A percentile compares a stretch with the other conserved stretches of the same genome.
Conservation (phyloP, 2,888 invertebrate genomes). For the Drosophila bunnanda region DNA sequence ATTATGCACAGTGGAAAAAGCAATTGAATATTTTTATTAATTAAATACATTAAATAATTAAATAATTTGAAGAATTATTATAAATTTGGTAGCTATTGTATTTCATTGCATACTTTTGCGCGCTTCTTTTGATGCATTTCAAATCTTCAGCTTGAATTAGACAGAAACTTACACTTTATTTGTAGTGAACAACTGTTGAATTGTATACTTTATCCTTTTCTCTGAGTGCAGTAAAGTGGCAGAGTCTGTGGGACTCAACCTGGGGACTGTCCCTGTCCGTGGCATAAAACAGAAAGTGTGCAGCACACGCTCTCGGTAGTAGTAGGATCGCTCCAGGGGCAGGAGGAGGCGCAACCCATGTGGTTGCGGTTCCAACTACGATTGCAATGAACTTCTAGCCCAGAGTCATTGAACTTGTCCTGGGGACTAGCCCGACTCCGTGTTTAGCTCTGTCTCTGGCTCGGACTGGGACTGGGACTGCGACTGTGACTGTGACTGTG, state of each 20-base stretch:
- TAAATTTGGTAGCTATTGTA: background rate
- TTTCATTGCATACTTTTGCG: background rate
- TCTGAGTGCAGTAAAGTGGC: slow-evolving; percentile 8
- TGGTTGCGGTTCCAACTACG: slow-evolving; percentile 61
- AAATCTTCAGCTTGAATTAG: background rate
- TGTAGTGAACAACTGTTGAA: background rate
- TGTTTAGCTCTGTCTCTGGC: slow-evolving; percentile 30
- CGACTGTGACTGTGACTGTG: slow-evolving; percentile 26
- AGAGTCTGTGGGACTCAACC: slow-evolving; percentile 38
- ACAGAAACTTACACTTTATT: no score
- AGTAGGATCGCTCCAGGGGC: slow-evolving; percentile 48
- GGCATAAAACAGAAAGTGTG: slow-evolving; percentile 78
- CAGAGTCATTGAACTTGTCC: slow-evolving; percentile 80
- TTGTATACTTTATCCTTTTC: background rate
- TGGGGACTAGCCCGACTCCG: slow-evolving; percentile 51
- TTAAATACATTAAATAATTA: no score
- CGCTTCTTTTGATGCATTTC: background rate
- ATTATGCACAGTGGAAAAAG: slow-evolving; percentile 16
- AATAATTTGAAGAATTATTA: background rate
- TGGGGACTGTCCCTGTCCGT: slow-evolving; percentile 57
- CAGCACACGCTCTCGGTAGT: slow-evolving; percentile 71
- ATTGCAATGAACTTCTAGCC: slow-evolving; percentile 80
- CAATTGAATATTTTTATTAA: background rate
- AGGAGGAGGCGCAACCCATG: slow-evolving; percentile 32
- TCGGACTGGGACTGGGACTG: slow-evolving; percentile 40